Conservation (phyloP, 1,140 invertebrate genomes). For the Oedothorax gibbosus region DNA sequence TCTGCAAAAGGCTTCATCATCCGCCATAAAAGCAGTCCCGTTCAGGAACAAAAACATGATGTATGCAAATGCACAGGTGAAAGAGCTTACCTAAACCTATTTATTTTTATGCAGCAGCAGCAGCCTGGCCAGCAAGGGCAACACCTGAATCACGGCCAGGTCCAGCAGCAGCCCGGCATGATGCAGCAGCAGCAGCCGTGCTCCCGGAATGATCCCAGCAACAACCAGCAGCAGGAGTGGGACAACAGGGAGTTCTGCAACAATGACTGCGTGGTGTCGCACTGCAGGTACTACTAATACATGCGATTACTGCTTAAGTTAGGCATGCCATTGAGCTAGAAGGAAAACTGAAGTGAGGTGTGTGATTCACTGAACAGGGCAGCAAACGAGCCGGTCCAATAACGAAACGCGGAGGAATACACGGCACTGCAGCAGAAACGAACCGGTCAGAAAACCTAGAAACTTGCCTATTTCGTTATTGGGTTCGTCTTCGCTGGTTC, state of each 20-base stretch:
- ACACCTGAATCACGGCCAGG: constrained; percentile 18
- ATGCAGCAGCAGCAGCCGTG: constrained; percentile 44
- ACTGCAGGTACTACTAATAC: constrained; percentile 50
- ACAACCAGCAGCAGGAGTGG: constrained; percentile 34
- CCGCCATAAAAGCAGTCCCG: too few species aligned
- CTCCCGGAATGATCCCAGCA: not conserved
- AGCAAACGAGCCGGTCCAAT: too few species aligned
- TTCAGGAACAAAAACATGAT: too few species aligned
- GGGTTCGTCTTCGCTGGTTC: too few species aligned
- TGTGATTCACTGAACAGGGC: too few species aligned
- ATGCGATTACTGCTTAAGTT: not conserved
- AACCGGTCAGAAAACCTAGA: too few species aligned
- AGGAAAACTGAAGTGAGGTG: too few species aligned
- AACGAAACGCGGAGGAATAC: too few species aligned
- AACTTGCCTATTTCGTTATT: too few species aligned
- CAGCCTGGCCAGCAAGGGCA: not conserved
- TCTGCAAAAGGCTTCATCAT: too few species aligned
- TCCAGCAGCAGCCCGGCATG: constrained; percentile 16
- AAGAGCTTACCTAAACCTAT: too few species aligned
- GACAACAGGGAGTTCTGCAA: constrained; percentile 45
- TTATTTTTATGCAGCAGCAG: not conserved
- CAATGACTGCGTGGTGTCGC: constrained; percentile 56
- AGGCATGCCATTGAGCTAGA: not conserved
- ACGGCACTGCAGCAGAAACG: too few species aligned
- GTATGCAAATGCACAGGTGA: constrained; percentile 41